These are phyloP conservation scores for Phocoena phocoena DNA, from an alignment of 2,113 vertebrate species.

Conservation along the genomic window DNA sequence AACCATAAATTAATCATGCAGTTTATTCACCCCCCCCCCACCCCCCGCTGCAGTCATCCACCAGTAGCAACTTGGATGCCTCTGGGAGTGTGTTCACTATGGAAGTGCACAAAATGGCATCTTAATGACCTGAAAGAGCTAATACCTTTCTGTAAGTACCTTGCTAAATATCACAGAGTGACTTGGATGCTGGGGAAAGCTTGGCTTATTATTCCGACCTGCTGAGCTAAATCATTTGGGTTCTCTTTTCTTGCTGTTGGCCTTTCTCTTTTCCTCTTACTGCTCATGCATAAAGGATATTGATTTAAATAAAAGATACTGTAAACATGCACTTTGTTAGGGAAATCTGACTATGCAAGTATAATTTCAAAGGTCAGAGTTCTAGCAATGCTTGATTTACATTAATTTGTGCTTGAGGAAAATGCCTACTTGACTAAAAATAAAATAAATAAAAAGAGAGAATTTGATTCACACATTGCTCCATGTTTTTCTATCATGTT, in stretches of 20 bases:
- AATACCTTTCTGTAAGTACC: conserved; percentile 63
- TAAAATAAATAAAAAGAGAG: neutral
- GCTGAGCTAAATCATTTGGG: conserved; percentile 68
- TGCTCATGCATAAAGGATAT: conserved; percentile 74
- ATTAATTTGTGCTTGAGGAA: conserved; percentile 68
- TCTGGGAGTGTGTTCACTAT: conserved; percentile 9
- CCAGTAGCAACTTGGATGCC: neutral
- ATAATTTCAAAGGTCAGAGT: conserved; percentile 75
- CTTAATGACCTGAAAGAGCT: conserved; percentile 66
- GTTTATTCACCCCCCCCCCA: neutral
- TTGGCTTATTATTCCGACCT: conserved; percentile 70
- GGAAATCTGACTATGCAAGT: conserved; percentile 69
- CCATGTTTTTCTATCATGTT: conserved; percentile 40
- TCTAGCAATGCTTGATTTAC: conserved; percentile 68
- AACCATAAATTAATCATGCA: conserved; percentile 61
- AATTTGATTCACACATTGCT: conserved; percentile 2
- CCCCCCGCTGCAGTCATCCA: neutral
- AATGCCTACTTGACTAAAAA: conserved; percentile 45
- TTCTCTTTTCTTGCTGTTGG: conserved; percentile 69
- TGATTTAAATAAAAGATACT: conserved; percentile 77
- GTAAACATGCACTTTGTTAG: conserved; percentile 73
- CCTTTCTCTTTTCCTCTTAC: conserved; percentile 73
- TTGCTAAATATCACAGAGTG: conserved; percentile 71
- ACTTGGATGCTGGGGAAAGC: conserved; percentile 7
- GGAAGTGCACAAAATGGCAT: conserved; percentile 53